These are phyloP conservation scores for Halcyon smyrnensis DNA, from an alignment of 2,797 vertebrate species.

Conservation along the genomic window DNA sequence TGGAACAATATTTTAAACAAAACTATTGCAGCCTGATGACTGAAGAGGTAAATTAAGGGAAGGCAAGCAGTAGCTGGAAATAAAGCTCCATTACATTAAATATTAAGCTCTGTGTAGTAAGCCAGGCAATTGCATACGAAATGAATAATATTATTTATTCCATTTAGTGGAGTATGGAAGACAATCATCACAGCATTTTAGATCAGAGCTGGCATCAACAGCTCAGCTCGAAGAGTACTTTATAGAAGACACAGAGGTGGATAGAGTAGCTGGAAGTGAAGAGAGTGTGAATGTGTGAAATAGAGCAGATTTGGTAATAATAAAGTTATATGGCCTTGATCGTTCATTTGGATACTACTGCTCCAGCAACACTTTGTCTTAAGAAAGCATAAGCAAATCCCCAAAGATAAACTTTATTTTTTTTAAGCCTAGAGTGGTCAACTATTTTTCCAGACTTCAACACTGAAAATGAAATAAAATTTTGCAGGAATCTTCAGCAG, in stretches of 20 bases:
- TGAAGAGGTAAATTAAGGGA: constrained; percentile 19
- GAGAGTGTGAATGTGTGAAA: constrained; percentile 41
- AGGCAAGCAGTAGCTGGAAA: constrained; percentile 48
- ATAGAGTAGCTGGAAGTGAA: constrained; percentile 23
- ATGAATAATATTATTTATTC: constrained; percentile 64
- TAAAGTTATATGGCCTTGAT: background rate
- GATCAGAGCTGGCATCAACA: constrained; percentile 15
- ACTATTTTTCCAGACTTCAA: background rate
- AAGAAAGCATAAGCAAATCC: constrained; percentile 12
- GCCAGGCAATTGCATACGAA: constrained; percentile 36
- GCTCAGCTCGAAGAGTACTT: background rate
- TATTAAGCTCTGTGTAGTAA: constrained; percentile 16
- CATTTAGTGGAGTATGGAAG: constrained; percentile 14
- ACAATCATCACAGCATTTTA: background rate
- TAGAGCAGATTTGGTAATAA: background rate
- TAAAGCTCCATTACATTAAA: constrained; percentile 24
- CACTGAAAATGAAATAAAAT: background rate
- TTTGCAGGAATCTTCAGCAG: background rate
- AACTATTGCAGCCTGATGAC: background rate
- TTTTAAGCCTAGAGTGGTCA: background rate
- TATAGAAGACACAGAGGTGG: background rate
- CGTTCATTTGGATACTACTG: background rate
- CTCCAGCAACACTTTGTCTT: background rate
- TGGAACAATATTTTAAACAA: constrained; percentile 26
- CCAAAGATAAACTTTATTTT: background rate